These are phyloP conservation scores for Suillia variegata DNA, from an alignment of 2,888 invertebrate species.

Conservation along the genomic window DNA sequence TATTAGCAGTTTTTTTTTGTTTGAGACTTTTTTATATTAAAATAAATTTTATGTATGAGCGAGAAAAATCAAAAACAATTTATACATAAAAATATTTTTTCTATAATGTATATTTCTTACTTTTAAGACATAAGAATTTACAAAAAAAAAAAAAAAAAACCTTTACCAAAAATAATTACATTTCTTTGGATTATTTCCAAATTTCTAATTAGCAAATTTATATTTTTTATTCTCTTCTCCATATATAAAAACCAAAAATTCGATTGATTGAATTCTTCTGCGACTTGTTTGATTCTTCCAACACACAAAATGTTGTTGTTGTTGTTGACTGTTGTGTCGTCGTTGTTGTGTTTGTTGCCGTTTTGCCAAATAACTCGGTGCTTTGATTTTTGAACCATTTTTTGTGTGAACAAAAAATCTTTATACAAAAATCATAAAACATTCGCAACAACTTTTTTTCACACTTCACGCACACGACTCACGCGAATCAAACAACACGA, in stretches of 20 bases:
- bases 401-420: background rate
- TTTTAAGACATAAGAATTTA: slow-evolving; percentile 33
- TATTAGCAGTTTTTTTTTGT: background rate
- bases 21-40: background rate
- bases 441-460: background rate
- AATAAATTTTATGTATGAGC: too few relatives aligned
- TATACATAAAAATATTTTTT: too few relatives aligned
- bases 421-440: background rate
- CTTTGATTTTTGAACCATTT: slow-evolving; percentile 22
- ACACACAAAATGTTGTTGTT: slow-evolving; percentile 22
- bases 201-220: slow-evolving; percentile 55
- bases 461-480: background rate
- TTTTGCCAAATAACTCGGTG: too few relatives aligned
- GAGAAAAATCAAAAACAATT: too few relatives aligned
- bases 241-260: slow-evolving; percentile 21
- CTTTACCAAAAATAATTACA: slow-evolving; percentile 26
- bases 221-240: slow-evolving; percentile 58
- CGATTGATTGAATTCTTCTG: slow-evolving; percentile 27
- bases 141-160: slow-evolving; percentile 14
- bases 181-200: slow-evolving; percentile 32
- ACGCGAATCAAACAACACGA: background rate
- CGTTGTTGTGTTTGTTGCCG: slow-evolving; percentile 18
- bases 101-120: slow-evolving; percentile 20
- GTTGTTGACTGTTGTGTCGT: slow-evolving; percentile 9
- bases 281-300: slow-evolving; percentile 32